phyloP scores from a whole-genome alignment of 2,797 vertebrate genomes.

The Ctenopoma multispine region DNA sequence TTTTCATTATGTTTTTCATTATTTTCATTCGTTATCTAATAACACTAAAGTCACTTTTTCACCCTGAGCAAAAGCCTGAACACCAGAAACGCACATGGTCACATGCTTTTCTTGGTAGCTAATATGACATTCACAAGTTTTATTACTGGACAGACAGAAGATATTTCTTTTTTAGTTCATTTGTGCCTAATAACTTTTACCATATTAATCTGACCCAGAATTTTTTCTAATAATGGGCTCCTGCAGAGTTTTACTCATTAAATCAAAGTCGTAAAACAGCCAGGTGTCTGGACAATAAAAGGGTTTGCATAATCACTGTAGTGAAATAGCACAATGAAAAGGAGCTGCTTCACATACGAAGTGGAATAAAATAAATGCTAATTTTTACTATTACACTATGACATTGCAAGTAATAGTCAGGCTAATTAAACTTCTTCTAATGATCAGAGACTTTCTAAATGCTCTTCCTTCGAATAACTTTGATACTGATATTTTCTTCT shows the following conservation, averaged over 20 bases:
- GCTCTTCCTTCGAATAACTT: slow-evolving; percentile 12
- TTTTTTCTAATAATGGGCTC: not conserved
- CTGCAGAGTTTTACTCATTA: not conserved
- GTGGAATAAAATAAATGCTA: not conserved
- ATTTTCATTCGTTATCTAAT: not conserved
- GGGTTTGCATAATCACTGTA: not conserved
- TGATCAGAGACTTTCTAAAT: not conserved
- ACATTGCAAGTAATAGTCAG: not conserved
- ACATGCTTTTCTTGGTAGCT: not conserved
- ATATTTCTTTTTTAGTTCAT: not conserved
- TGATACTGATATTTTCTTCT: not conserved
- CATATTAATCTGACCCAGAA: not conserved
- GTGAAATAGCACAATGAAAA: not conserved
- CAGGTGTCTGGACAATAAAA: not conserved
- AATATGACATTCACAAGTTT: not conserved
- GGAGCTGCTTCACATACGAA: not conserved
- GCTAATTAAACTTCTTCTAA: slow-evolving; percentile 4
- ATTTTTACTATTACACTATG: not conserved
- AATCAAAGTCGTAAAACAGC: slow-evolving; percentile 7
- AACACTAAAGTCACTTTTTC: not conserved
- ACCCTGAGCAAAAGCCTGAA: not conserved
- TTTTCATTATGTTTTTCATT: too few relatives aligned
- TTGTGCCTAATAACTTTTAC: not conserved
- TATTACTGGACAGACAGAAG: not conserved
- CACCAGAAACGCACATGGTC: not conserved